Evolutionary conservation across 2,888 invertebrate genomes (phyloP), one percentile per base, ranked within the genome.

Genomic region (Muscina levida): DNA sequence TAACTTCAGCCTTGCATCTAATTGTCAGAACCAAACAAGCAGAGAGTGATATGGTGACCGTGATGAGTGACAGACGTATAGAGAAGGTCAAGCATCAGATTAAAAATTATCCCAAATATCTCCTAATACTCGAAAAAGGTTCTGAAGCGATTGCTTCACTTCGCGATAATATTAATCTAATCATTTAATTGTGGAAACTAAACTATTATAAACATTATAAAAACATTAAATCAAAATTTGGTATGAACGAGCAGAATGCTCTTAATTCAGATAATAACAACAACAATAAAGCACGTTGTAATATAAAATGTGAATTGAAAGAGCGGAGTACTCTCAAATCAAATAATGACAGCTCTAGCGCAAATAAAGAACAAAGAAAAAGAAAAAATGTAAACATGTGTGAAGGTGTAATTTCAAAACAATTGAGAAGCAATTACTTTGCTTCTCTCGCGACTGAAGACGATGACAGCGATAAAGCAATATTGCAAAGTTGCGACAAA

Each of bases 351-450:
- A n/a, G n/a, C n/a, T n/a, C n/a, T n/a, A n/a, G n/a, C n/a, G n/a
- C n/a, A n/a, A n/a, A n/a, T n/a, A n/a, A n/a, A 31, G 46, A 46
- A 46, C n/a, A 46, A 46, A 46, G 46, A 13, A 46, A 46, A 46
- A 46, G 46, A 46, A 46, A 46, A 46, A 46, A 46, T 15, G 15
- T 2, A 13, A 46, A 15, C 46, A 46, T 46, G 46, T 2, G 15
- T 46, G 15, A 46, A 15, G 15, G 15, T 46, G 1, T 46, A 15
- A 5, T 13, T 15, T 13, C 46, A n/a, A 46, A 46, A 46, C 46
- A 46, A 46, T 2, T 15, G 13, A 46, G 46, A 46, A 13, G 15
- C 46, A 46, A 46, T 15, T 46, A 46, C 46, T 46, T 46, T 15
- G 46, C 46, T 15, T 5, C 15, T 46, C 46, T 46, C 46, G 13